Base-by-base conservation (phyloP, 92 coral and sea anemone genomes). In the Virgularia gustaviana region DNA sequence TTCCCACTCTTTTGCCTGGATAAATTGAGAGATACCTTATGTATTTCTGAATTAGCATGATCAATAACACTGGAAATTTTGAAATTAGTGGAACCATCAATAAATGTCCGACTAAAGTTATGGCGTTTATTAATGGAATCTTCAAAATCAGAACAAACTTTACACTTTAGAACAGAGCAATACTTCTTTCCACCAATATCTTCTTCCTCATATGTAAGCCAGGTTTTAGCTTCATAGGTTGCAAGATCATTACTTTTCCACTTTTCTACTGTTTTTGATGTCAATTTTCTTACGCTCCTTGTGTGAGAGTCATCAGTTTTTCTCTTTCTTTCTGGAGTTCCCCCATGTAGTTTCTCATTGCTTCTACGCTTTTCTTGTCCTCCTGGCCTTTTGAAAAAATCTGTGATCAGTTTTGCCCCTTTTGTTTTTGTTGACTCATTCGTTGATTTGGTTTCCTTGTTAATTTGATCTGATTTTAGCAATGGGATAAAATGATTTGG, bases 31-130 rank as follows among this genome's bases (percentile, higher is more conserved):
- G 58, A 28, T 1, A 52, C 15, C 29, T 22, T 52, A 16, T 52
- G 30, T 22, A 52, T 52, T 19, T 73, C 79, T n/a, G 85, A 71
- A 16, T 62, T 63, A 23, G 85, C 79, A 63, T 62, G 79, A 59
- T 72, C 59, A 11, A 52, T 53, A 29, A 72, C 54, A 45, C 63
- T 80, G 25, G 78, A 42, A n/a, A 79, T 75, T 79, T 49, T 70
- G 39, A 78, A 31, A 49, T 79, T 79, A 15, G 73, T 71, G 61
- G 84, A 71, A 27, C 73, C 84, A 79, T 71, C 70, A 61, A 79
- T 79, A 60, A 36, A 79, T 37, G 73, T 63, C 62, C 72, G 45
- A 44, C 63, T 57, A 62, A 79, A 79, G 78, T 60, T 71, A 31
- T 70, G 78, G 30, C 70, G 49, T 49, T 71, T 79, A 32, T 30